These are phyloP conservation scores for Astatotilapia flaviijosephi DNA, from an alignment of 2,113 vertebrate species.

Conservation along the genomic window DNA sequence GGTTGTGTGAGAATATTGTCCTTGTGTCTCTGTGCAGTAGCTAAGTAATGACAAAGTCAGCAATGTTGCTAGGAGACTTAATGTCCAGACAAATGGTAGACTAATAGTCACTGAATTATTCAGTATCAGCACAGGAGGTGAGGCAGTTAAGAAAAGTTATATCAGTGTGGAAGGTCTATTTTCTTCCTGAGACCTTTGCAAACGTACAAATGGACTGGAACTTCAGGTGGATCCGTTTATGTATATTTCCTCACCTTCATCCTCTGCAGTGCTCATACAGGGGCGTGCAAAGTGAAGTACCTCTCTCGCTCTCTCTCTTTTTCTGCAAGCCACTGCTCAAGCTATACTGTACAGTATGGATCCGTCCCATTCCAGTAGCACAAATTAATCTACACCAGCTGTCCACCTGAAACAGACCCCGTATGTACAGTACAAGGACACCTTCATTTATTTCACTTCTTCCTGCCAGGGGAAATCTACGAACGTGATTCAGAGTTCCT, in stretches of 20 bases:
- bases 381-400: constrained; percentile 73
- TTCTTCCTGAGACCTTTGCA: constrained; percentile 32
- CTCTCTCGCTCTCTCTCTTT: constrained; percentile 1
- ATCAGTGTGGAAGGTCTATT: constrained; percentile 16
- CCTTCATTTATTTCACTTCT: constrained; percentile 37
- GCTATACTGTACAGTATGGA: constrained; percentile 35
- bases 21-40: neutral
- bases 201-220: constrained; percentile 17
- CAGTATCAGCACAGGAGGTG: constrained; percentile 28
- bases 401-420: constrained; percentile 26
- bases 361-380: constrained; percentile 75
- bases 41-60: neutral
- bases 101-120: constrained; percentile 59
- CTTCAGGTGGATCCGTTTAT: constrained; percentile 31
- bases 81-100: constrained; percentile 40
- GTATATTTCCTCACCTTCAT: constrained; percentile 74
- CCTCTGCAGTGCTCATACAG: constrained; percentile 72
- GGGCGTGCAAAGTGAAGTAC: constrained; percentile 62
- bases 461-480: constrained; percentile 11
- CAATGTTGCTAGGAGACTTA: constrained; percentile 48
- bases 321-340: constrained; percentile 55
- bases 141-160: constrained; percentile 45
- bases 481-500: constrained; percentile 20
- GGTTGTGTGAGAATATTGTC: neutral
- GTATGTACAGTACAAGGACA: constrained; percentile 33